Evolutionary conservation across 2,797 vertebrate genomes (phyloP), one percentile per base, ranked within the genome.

Genomic region (Lutjanus campechanus): DNA sequence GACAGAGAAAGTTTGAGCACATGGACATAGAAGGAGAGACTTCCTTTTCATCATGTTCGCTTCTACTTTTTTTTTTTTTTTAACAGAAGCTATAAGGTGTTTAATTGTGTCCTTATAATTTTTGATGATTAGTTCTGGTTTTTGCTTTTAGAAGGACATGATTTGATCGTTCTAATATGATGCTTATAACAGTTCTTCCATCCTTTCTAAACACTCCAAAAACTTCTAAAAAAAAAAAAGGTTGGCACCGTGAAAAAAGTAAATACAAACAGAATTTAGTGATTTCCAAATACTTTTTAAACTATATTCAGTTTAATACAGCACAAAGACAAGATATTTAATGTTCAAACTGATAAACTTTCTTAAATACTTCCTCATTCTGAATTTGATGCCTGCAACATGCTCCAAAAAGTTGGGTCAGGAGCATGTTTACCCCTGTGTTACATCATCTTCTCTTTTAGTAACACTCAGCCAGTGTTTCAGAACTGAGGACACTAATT

Each of bases 1-100:
- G 44, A 12, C 7, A 16, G 29, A 85, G 20, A 40, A 22, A 25
- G 62, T 67, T 69, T 22, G 2, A 55, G 47, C 58, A 76, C 53
- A 12, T 25, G 16, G 16, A 68, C 17, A 19, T 29, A 22, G 7
- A n/a, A 5, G 29, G 29, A 36, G 7, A 43, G 2, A 36, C 25
- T 13, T 51, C 1, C 7, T 17, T 20, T 67, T 41, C 9, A 49
- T 3, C 5, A 19, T 44, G 17, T 41, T 17, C 2, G 2, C 16
- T 9, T 53, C 20, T 19, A 8, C 1, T 7, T 25, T 49, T 49
- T 29, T 20, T n/a, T 1, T 7, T 25, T 49, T 49, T 29, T 20
- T n/a, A 12, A 36, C 13, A 15, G 25, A 53, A 53, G 46, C 7
- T 1, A n/a, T 15, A 0, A 0, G 51, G 3, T 8, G 1, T 47